These are phyloP conservation scores for Drosophila setifemur DNA, from an alignment of 1,140 invertebrate genomes.

Conservation along the genomic window DNA sequence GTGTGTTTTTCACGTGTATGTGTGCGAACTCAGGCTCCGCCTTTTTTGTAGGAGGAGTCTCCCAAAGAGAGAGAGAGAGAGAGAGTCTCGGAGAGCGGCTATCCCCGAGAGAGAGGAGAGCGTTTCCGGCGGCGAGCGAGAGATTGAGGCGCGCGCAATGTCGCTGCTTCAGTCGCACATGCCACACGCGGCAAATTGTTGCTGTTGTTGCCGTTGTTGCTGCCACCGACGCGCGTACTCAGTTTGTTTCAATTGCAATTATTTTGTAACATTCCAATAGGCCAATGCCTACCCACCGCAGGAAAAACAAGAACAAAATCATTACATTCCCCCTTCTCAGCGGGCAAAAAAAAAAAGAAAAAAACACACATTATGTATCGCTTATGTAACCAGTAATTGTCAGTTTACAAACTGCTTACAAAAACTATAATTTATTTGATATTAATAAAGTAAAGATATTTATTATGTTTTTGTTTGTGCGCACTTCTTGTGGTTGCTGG, in stretches of 20 bases:
- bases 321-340: not conserved
- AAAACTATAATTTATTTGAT: not conserved
- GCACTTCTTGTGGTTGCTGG: too few relatives aligned
- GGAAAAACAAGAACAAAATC: not conserved
- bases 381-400: not conserved
- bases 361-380: not conserved
- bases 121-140: slow-evolving; percentile 12
- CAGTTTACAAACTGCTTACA: too few relatives aligned
- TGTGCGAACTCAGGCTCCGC: slow-evolving; percentile 44
- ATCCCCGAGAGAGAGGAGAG: slow-evolving; percentile 4
- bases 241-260: slow-evolving; percentile 78
- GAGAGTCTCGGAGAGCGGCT: not conserved
- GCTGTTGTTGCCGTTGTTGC: slow-evolving; percentile 15
- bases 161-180: slow-evolving; percentile 57
- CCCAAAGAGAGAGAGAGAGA: not conserved
- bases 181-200: slow-evolving; percentile 19
- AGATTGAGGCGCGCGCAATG: slow-evolving; percentile 52
- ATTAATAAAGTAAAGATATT: not conserved
- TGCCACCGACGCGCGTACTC: slow-evolving; percentile 21
- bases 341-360: not conserved
- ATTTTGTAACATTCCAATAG: slow-evolving; percentile 79
- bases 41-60: slow-evolving; percentile 58
- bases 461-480: too few relatives aligned
- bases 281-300: slow-evolving; percentile 53
- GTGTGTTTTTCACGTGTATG: not conserved